Evolutionary conservation across 2,888 invertebrate species (phyloP), one percentile per base, ranked within the genome.

Genomic region (Ferrisia virgata): DNA sequence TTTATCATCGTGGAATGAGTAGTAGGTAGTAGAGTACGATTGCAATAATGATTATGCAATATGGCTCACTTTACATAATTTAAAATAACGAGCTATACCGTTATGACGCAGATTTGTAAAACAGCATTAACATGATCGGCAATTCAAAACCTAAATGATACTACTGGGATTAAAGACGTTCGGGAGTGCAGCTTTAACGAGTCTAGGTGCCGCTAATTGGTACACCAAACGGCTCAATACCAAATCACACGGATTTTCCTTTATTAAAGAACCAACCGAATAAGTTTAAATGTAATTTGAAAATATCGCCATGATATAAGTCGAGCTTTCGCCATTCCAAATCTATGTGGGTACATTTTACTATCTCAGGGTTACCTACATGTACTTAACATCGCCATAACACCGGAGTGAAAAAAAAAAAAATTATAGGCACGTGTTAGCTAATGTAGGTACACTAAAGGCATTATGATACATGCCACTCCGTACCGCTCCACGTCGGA

Each of bases 81-180:
- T 47, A 47, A 47, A 81, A 81, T 47, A 81, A 33, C 33, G 43
- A 47, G 33, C 53, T 33, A n/a, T 9, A 58, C 81, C 33, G 81
- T 53, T 43, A 53, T 81, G 81, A 81, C 53, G 81, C 81, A 53
- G 81, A 81, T 81, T 81, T 81, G 53, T 81, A 81, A 81, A 81
- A 81, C 53, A 53, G 81, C 53, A 81, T 81, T 81, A 47, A 81
- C 53, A 47, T 81, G 81, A 81, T 81, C 81, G 81, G 81, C 53
- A 81, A 81, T 81, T 81, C 81, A 81, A 81, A 81, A 81, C 81
- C 81, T 47, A 81, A 81, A 81, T 81, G 81, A 81, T 81, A 81
- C 81, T 53, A 53, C 58, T 31, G 81, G 81, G 81, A 81, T 81
- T 81, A 81, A 81, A 81, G 81, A 81, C 53, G 53, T 81, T 81